A percentile compares a stretch with the other conserved stretches of the same genome.
Evolutionary conservation across 2,797 vertebrate genomes (phyloP).

Genomic region (Lagothrix lagotricha): DNA sequence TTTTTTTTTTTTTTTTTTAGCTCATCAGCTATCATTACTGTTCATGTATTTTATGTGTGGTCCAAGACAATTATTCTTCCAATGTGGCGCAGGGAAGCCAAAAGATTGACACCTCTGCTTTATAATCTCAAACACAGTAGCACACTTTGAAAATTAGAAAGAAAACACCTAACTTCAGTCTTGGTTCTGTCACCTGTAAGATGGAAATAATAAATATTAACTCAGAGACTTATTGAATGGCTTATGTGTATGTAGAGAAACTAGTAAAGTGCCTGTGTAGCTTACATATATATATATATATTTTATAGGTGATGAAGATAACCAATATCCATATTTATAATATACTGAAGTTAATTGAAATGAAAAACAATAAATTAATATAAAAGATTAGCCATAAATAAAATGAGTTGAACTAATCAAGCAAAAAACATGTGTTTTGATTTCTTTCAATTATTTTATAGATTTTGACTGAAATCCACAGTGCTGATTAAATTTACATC

Average conservation of each 20-base stretch:
- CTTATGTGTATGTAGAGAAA: not conserved
- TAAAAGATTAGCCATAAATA: not conserved
- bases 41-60: not conserved
- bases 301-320: not conserved
- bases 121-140: not conserved
- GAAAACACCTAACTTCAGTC: not conserved
- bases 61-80: not conserved
- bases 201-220: not conserved
- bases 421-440: not conserved
- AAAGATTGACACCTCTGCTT: not conserved
- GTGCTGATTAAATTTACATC: not conserved
- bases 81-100: not conserved
- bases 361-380: not conserved
- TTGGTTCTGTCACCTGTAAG: not conserved
- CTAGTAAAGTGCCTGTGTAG: not conserved
- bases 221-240: not conserved
- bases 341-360: not conserved
- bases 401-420: not conserved
- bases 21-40: not conserved
- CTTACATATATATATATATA: not conserved
- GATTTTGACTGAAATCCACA: not conserved
- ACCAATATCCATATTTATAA: not conserved
- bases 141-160: constrained; percentile 4
- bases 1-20: not conserved
- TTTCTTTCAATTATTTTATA: constrained; percentile 1